Evolutionary conservation across 2,113 vertebrate species (phyloP), one percentile per base, ranked within the genome.

Genomic region (Atrichornis clamosus): DNA sequence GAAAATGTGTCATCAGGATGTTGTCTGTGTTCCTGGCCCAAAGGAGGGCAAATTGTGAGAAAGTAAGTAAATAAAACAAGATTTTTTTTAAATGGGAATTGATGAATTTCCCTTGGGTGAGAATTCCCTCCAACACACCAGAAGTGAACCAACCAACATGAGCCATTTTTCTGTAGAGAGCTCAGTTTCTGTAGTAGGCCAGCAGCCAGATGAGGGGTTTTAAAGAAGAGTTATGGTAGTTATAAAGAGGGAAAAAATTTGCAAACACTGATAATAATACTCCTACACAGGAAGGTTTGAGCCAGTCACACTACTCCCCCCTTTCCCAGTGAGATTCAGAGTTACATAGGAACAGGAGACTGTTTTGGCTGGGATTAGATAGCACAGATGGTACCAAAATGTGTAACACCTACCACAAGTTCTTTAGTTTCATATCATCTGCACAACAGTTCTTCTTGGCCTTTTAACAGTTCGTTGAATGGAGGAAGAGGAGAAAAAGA

Each of bases 161-260:
- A 96, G 63, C 76, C 67, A 33, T 65, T 82, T 90, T 85, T 39
- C 75, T 60, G 68, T 46, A 84, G 92, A 94, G 82, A 96, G 94
- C 91, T 96, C 90, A 91, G 74, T 92, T 79, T 92, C 93, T 68
- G 78, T 94, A 65, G 74, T 89, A 92, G 96, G 94, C 96, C 95
- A 95, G 96, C 92, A 94, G 93, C 97, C 97, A 98, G 97, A 97
- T 98, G 88, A 96, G 93, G 84, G 96, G 95, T 97, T 81, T 96
- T 95, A 96, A 96, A 82, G 97, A 96, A 97, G 97, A 95, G 90
- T 97, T 96, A 93, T 78, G 92, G 95, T 86, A 94, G 96, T 96
- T 96, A 93, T 70, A 94, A 97, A 96, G 92, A 93, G 88, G 92
- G 92, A 95, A 95, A 97, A 96, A 92, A 97, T 91, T 97, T 97